These are phyloP conservation scores for Malachius bipustulatus DNA, from an alignment of 2,888 invertebrate species.

Conservation along the genomic window DNA sequence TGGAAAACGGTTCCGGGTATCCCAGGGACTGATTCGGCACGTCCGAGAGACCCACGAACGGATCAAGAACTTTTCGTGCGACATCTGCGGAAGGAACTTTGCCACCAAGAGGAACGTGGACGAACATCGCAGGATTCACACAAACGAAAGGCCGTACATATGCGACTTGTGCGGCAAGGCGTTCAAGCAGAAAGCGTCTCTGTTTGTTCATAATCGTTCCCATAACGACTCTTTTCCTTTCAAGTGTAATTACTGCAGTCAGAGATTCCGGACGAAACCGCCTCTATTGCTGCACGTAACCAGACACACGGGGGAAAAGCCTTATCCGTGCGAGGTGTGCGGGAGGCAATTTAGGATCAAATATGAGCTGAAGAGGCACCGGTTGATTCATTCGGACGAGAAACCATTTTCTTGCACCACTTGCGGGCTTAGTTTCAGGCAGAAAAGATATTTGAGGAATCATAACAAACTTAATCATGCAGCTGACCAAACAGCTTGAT, in stretches of 20 bases:
- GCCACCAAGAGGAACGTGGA: conserved; percentile 48
- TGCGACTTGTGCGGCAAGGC: conserved; percentile 49
- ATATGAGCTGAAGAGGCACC: conserved; percentile 46
- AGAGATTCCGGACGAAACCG: conserved; percentile 47
- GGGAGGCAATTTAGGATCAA: conserved; percentile 46
- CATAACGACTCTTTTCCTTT: conserved; percentile 46
- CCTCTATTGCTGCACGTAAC: conserved; percentile 45
- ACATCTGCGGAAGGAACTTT: conserved; percentile 45
- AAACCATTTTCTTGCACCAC: conserved; percentile 39
- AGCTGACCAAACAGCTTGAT: too few species aligned
- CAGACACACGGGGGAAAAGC: conserved; percentile 50
- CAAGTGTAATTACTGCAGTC: conserved; percentile 48
- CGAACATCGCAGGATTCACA: conserved; percentile 48
- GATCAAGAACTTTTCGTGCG: conserved; percentile 46
- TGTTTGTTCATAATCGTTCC: conserved; percentile 49
- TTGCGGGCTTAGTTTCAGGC: conserved; percentile 39
- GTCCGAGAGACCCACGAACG: conserved; percentile 51
- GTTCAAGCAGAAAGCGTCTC: conserved; percentile 53
- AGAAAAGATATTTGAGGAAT: conserved; percentile 42
- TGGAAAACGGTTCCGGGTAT: conserved; percentile 54
- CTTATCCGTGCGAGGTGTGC: conserved; percentile 47
- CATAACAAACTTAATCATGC: conserved; percentile 39
- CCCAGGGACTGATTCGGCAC: conserved; percentile 50
- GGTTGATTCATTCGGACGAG: conserved; percentile 40
- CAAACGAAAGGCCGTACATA: conserved; percentile 46